Percentiles rank a stretch among this genome's conserved stretches.
These are phyloP conservation scores for Eupeodes corollae DNA, from an alignment of 1,140 invertebrate genomes.

Conservation along the genomic window DNA sequence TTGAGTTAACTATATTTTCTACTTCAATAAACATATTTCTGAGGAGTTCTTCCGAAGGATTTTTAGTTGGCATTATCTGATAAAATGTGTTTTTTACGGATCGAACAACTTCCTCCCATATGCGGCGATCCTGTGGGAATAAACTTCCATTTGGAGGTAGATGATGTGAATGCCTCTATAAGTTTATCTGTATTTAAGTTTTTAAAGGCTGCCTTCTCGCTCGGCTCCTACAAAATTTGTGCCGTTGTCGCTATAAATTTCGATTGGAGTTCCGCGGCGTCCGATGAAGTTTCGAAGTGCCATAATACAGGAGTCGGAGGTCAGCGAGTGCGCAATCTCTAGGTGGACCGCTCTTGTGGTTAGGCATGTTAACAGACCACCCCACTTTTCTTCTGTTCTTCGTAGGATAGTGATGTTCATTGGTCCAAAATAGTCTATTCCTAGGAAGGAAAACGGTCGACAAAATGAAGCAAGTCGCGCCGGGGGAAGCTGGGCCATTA, in stretches of 20 bases:
- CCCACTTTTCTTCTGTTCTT: constrained; percentile 23
- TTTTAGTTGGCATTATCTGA: too few species aligned
- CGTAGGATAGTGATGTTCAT: constrained; percentile 17
- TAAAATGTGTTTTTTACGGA: too few species aligned
- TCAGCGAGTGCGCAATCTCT: constrained; percentile 30
- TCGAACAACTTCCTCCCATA: constrained; percentile 37
- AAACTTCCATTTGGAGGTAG: too few species aligned
- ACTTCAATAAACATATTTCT: constrained; percentile 27
- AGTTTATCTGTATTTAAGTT: background rate
- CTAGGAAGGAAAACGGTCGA: constrained; percentile 20
- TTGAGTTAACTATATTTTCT: too few species aligned
- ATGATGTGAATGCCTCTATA: constrained; percentile 16
- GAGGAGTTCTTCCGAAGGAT: constrained; percentile 28
- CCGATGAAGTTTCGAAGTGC: constrained; percentile 35
- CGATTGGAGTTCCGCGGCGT: constrained; percentile 19
- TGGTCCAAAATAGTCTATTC: constrained; percentile 28
- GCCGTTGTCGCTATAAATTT: constrained; percentile 31
- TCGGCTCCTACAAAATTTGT: constrained; percentile 31
- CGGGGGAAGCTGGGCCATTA: too few species aligned
- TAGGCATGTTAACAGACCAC: constrained; percentile 34
- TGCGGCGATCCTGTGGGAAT: constrained; percentile 31
- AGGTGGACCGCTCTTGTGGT: constrained; percentile 37
- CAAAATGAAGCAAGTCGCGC: too few species aligned
- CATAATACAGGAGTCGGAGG: constrained; percentile 31
- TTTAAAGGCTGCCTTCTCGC: background rate